phyloP scores from a whole-genome alignment of 2,113 vertebrate genomes.

The Oophaga pumilio region DNA sequence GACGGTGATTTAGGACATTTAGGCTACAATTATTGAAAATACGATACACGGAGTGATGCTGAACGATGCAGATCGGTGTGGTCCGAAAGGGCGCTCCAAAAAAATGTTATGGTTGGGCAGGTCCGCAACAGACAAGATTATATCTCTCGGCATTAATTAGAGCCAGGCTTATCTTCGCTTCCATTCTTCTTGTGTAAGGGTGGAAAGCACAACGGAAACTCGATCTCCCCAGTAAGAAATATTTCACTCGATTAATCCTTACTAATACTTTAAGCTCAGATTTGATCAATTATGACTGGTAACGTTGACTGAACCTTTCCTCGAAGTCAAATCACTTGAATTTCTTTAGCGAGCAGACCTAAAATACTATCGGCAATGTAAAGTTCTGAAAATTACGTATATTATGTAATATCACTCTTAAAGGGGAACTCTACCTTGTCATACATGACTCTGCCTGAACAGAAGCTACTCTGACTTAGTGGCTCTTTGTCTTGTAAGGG shows the following conservation, averaged over 20 bases:
- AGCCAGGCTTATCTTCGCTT: neutral
- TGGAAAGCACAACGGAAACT: conserved; percentile 2
- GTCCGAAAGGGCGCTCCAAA: neutral
- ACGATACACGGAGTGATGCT: neutral
- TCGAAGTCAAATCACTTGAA: conserved; percentile 33
- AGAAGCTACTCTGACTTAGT: no score
- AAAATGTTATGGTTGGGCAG: neutral
- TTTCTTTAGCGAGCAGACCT: neutral
- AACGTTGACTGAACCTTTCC: conserved; percentile 22
- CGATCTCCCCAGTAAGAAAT: conserved; percentile 1
- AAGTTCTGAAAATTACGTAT: neutral
- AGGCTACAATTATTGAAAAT: conserved; percentile 12
- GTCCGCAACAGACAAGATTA: neutral
- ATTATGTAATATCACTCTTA: neutral
- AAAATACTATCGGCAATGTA: neutral
- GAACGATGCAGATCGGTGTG: neutral
- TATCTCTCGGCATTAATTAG: conserved; percentile 1
- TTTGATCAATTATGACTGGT: conserved; percentile 32
- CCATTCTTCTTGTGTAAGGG: conserved; percentile 26
- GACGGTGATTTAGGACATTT: conserved; percentile 10
- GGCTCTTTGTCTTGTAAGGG: no score
- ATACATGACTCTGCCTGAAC: no score
- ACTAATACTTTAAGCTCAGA: conserved; percentile 3
- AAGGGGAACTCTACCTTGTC: neutral
- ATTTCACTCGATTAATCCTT: conserved; percentile 23